These are phyloP conservation scores for Macropus fuliginosus DNA, from an alignment of 2,797 vertebrate species.

Conservation along the genomic window DNA sequence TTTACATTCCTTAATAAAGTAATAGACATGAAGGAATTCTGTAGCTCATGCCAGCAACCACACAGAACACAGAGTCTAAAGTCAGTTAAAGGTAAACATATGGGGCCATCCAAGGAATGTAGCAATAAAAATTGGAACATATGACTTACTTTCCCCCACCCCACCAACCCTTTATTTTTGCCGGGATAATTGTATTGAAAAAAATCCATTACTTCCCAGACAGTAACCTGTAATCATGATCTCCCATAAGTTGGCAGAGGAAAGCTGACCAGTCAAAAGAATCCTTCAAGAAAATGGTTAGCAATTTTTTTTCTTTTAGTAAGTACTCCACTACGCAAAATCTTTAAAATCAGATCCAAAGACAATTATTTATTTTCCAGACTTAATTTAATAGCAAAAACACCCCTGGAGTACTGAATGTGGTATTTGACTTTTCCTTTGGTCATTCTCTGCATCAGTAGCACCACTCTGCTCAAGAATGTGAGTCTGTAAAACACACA, in stretches of 20 bases:
- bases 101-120: slow-evolving; percentile 88
- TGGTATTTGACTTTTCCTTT: slow-evolving; percentile 77
- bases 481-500: slow-evolving; percentile 66
- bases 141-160: slow-evolving; percentile 83
- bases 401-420: slow-evolving; percentile 70
- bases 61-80: slow-evolving; percentile 88
- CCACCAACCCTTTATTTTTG: slow-evolving; percentile 71
- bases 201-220: slow-evolving; percentile 66
- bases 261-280: slow-evolving; percentile 67
- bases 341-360: slow-evolving; percentile 78
- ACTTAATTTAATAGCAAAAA: slow-evolving; percentile 82
- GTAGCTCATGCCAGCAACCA: slow-evolving; percentile 88
- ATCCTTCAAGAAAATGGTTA: slow-evolving; percentile 67
- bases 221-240: slow-evolving; percentile 68
- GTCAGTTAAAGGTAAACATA: slow-evolving; percentile 90
- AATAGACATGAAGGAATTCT: slow-evolving; percentile 92
- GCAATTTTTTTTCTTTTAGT: slow-evolving; percentile 26
- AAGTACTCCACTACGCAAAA: slow-evolving; percentile 68
- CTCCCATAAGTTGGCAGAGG: slow-evolving; percentile 67
- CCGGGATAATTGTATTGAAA: slow-evolving; percentile 74
- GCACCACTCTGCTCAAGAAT: slow-evolving; percentile 70
- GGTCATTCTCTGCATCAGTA: slow-evolving; percentile 61
- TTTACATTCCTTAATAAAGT: slow-evolving; percentile 90
- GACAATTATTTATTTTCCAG: slow-evolving; percentile 79
- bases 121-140: slow-evolving; percentile 83